Evolutionary conservation across 1,140 invertebrate species (phyloP), one percentile per base, ranked within the genome.

Genomic region (Drosophila pseudoobscura): DNA sequence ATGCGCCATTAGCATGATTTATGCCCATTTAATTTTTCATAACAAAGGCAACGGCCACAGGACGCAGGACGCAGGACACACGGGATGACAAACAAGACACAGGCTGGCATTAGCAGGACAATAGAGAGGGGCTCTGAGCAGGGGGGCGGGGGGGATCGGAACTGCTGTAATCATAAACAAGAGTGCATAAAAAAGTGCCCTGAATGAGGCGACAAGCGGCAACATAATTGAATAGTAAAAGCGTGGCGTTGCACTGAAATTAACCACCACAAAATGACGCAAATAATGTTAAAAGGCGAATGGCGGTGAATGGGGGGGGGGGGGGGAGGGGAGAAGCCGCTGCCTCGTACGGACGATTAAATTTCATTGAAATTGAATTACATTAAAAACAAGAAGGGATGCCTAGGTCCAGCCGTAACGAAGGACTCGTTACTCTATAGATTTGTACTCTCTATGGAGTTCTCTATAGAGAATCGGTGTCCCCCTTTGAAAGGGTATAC

Each of bases 301-400:
- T 0, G 20, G 26, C 11, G 39, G 7, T 2, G 17, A 8, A 4
- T 8, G 11, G 7, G 22, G 2, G n/a, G 22, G 45, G 26, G 17
- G 9, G 41, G 17, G 6, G n/a, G 56, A 29, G 47, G 64, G 17
- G 17, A 17, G 17, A 17, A 17, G 17, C 17, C 17, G 1, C 31
- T 7, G 73, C 65, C 76, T 69, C 88, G 75, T 82, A 79, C 83
- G 78, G 83, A 68, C 83, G 83, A 88, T 88, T 88, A 88, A 88
- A 88, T 88, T 88, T 88, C 83, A 88, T 88, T 88, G 83, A 88
- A 88, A 88, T 88, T 83, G 83, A 88, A 88, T 88, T 89, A 88
- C 83, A 88, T 88, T 88, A 83, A 88, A 88, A 70, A 68, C 26
- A 47, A 62, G 17, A 13, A 46, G 35, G 31, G 17, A 39, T 13